Evolutionary conservation across 1,140 invertebrate species (phyloP).

Genomic region (Eumeta japonica): DNA sequence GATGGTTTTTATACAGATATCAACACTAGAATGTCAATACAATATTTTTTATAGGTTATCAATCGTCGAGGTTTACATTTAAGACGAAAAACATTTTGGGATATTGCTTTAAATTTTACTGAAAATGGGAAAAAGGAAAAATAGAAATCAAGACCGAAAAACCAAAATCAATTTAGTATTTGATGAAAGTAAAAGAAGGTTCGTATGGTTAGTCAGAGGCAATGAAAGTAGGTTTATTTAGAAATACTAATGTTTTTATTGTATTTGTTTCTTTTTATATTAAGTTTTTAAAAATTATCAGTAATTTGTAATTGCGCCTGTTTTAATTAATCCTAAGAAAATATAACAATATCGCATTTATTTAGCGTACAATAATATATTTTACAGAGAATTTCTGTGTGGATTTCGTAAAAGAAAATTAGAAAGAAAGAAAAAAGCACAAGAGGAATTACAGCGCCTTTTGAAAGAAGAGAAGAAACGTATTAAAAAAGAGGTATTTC

Average conservation of each 20-base stretch:
- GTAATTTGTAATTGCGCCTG: not conserved
- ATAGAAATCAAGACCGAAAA: constrained; percentile 35
- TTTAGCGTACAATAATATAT: no score
- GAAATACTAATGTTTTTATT: constrained; percentile 1
- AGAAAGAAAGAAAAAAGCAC: constrained; percentile 68
- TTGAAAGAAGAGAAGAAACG: constrained; percentile 73
- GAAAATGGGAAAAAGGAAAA: constrained; percentile 38
- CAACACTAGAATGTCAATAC: no score
- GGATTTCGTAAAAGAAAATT: constrained; percentile 77
- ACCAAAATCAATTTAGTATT: constrained; percentile 51
- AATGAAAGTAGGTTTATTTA: not conserved
- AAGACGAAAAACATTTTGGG: not conserved
- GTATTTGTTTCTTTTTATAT: constrained; percentile 3
- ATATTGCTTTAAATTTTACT: not conserved
- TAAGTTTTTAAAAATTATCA: constrained; percentile 9
- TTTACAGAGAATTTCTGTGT: constrained; percentile 66
- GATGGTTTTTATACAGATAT: not conserved
- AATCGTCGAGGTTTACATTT: not conserved
- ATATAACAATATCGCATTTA: not conserved
- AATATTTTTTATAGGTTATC: no score
- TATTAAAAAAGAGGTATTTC: constrained; percentile 67
- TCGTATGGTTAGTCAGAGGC: constrained; percentile 7
- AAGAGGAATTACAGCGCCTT: constrained; percentile 66
- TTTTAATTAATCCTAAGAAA: not conserved
- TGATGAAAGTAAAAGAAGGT: constrained; percentile 53